Evolutionary conservation across 1,140 invertebrate species (phyloP).

Genomic region (Drosophila subpulchrella): DNA sequence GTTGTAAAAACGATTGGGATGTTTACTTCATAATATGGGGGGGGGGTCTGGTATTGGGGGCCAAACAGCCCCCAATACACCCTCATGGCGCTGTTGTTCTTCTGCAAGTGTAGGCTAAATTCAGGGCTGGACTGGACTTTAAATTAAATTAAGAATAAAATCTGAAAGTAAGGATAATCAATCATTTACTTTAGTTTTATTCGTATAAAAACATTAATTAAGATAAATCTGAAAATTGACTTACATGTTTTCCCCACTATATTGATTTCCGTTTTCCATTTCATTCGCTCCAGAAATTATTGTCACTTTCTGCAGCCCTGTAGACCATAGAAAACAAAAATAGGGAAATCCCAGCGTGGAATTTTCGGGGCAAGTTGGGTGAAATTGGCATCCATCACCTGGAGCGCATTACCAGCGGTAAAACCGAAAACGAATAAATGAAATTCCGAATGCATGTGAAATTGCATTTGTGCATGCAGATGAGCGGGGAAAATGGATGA

Average conservation of each 20-base stretch:
- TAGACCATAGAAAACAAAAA: neutral
- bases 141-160: no score
- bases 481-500: constrained; percentile 20
- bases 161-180: no score
- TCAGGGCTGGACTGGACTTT: neutral
- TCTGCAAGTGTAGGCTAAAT: constrained; percentile 1
- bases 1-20: constrained; percentile 76
- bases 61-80: neutral
- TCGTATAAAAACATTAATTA: no score
- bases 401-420: constrained; percentile 31
- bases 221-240: no score
- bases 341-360: neutral
- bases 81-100: constrained; percentile 13
- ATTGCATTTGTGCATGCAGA: constrained; percentile 69
- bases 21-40: constrained; percentile 67
- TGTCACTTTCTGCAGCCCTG: neutral
- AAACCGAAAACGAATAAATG: constrained; percentile 59
- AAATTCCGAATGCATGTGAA: constrained; percentile 59
- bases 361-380: neutral
- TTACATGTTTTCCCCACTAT: no score
- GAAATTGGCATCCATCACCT: constrained; percentile 23
- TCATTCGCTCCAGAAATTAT: neutral
- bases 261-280: no score
- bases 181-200: no score
- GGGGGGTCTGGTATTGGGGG: neutral